Evolutionary conservation across 2,888 invertebrate genomes (phyloP).

Genomic region (Campoplex capitator): DNA sequence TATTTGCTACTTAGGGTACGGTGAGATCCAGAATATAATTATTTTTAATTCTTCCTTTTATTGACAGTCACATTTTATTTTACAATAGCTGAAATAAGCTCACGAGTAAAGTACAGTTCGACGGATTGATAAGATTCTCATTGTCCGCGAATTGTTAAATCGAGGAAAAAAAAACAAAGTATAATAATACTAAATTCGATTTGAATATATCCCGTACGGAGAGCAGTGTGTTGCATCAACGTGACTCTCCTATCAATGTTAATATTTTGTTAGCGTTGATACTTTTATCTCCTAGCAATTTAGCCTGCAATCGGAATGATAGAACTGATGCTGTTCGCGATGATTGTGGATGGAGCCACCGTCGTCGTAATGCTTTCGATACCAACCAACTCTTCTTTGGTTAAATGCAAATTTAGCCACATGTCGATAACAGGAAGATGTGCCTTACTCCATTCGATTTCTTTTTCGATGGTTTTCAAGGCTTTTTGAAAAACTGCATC

Average conservation of each 20-base stretch:
- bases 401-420: slow-evolving; percentile 88
- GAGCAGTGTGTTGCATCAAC: not conserved
- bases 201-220: slow-evolving; percentile 47
- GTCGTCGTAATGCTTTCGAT: slow-evolving; percentile 15
- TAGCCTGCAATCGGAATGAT: slow-evolving; percentile 46
- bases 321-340: slow-evolving; percentile 19
- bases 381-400: slow-evolving; percentile 41
- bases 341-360: slow-evolving; percentile 8
- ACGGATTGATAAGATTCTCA: slow-evolving; percentile 10
- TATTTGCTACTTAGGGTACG: no score
- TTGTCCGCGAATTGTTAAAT: not conserved
- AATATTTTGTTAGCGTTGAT: slow-evolving; percentile 10
- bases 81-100: slow-evolving; percentile 44
- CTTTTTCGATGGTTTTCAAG: slow-evolving; percentile 90
- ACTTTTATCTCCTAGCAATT: slow-evolving; percentile 18
- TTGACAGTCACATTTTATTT: slow-evolving; percentile 49
- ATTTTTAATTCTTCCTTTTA: slow-evolving; percentile 19
- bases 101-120: slow-evolving; percentile 45
- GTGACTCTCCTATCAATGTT: not conserved
- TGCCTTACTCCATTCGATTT: slow-evolving; percentile 91
- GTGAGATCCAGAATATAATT: not conserved
- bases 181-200: slow-evolving; percentile 20
- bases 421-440: slow-evolving; percentile 90
- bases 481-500: slow-evolving; percentile 91
- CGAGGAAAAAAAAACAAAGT: slow-evolving; percentile 23